Percentiles rank a stretch among this genome's conserved stretches.
Conservation (phyloP, 2,113 vertebrate genomes). For the Zosterops borbonicus region DNA sequence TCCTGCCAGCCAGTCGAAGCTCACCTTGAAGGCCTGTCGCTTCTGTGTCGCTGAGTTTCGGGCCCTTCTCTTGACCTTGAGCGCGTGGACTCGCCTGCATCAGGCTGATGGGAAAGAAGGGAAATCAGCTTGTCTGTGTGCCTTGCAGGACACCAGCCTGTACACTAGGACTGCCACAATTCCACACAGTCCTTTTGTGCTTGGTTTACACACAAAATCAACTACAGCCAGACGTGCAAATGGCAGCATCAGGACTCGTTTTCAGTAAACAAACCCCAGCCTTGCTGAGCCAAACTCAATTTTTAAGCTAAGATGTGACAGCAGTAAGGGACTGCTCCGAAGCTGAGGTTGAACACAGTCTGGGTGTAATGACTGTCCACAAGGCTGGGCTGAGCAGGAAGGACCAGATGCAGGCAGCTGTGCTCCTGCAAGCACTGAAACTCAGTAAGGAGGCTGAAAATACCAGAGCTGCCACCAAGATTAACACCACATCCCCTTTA, state of each 20-base stretch:
- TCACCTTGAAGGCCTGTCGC: constrained; percentile 83
- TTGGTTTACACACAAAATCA: neutral
- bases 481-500: neutral
- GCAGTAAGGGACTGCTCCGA: fast-evolving
- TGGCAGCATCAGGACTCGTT: fast-evolving
- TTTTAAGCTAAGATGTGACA: neutral
- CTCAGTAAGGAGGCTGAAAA: neutral
- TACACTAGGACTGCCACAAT: neutral
- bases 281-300: neutral
- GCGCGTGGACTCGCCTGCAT: constrained; percentile 68
- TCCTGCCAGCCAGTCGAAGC: neutral
- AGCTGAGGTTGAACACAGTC: neutral
- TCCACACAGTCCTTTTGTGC: fast-evolving
- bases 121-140: neutral
- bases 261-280: neutral
- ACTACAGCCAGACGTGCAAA: neutral
- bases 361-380: neutral
- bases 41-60: constrained; percentile 80
- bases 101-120: constrained; percentile 6
- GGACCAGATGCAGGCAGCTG: neutral
- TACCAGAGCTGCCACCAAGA: neutral
- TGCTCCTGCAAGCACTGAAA: neutral
- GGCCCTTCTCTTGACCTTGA: constrained; percentile 80
- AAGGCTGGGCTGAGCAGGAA: neutral
- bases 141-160: neutral